Evolutionary conservation across 1,140 invertebrate species (phyloP), one percentile per base, ranked within the genome.

Genomic region (Rhynchophorus ferrugineus): DNA sequence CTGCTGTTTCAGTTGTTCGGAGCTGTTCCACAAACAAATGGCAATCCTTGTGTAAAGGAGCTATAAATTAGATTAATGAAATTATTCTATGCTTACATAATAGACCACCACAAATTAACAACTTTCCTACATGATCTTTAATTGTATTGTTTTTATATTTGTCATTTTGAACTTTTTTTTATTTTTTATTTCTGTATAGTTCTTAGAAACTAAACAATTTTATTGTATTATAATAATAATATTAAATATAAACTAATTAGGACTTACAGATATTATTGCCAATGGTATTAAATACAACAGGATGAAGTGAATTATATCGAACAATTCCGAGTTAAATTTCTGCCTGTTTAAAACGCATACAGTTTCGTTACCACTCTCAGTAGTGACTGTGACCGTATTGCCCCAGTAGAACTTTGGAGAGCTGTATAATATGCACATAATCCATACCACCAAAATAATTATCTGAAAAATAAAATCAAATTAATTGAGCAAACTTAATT

Each of bases 271-370:
- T 75, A 89, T 89, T 2, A 89, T 76, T 14, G 77, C 69, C 2
- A 89, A 69, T 0, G 87, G 86, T 21, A 84, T 72, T 3, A 86
- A 73, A 63, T 88, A 89, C 0, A 87, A 76, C 1, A 87, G 71
- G 3, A 80, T 77, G 61, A 88, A 82, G 68, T 86, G 87, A 48
- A 87, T 78, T 59, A 83, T 80, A 62, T 88, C 85, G 59, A 86
- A 78, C 17, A 84, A 62, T 62, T 84, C 78, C 0, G 83, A 85
- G 62, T 88, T 82, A 65, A 84, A 87, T 61, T 84, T 82, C 60
- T 78, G 77, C 1, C 85, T 75, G 58, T 85, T 79, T 0, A 82
- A 70, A 21, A 85, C 77, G 64, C 86, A 89, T 22, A 88, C 81
- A 6, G 82, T 83, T 64, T 87, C 84, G 54, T 74, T 73, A 47